These are phyloP conservation scores for Phrynosoma platyrhinos DNA, from an alignment of 2,113 vertebrate species.

Conservation along the genomic window DNA sequence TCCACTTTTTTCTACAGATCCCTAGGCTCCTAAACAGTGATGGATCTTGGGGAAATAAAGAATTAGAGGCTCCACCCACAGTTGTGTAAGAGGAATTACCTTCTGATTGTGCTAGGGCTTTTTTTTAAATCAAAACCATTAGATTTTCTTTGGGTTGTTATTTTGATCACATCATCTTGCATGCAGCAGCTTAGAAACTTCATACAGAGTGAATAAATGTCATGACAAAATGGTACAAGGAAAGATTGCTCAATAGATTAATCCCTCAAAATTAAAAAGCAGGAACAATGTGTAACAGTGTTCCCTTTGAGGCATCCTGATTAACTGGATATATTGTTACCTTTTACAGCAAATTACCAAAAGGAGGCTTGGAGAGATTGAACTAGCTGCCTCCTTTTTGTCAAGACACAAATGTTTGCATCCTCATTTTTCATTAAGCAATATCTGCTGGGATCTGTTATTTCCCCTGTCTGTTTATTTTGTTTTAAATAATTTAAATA, in stretches of 20 bases:
- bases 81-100: background rate
- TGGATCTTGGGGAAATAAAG: background rate
- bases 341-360: slow-evolving; percentile 27
- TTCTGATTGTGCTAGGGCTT: background rate
- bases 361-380: slow-evolving; percentile 17
- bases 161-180: slow-evolving; percentile 37
- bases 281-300: slow-evolving; percentile 18
- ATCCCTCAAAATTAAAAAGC: slow-evolving; percentile 42
- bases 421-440: slow-evolving; percentile 31
- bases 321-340: background rate
- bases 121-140: background rate
- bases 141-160: slow-evolving; percentile 35
- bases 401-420: slow-evolving; percentile 27
- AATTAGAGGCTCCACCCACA: background rate
- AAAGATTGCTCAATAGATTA: slow-evolving; percentile 36
- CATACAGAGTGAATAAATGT: slow-evolving; percentile 11
- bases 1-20: too few species aligned
- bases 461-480: slow-evolving; percentile 14
- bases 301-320: slow-evolving; percentile 12
- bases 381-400: background rate
- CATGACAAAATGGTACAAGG: slow-evolving; percentile 22
- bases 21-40: background rate
- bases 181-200: slow-evolving; percentile 30
- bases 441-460: background rate
- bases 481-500: slow-evolving; percentile 31